Percentiles rank a stretch among this genome's conserved stretches.
phyloP scores from a whole-genome alignment of 2,888 invertebrate genomes.

The Lycophotia porphyrea region DNA sequence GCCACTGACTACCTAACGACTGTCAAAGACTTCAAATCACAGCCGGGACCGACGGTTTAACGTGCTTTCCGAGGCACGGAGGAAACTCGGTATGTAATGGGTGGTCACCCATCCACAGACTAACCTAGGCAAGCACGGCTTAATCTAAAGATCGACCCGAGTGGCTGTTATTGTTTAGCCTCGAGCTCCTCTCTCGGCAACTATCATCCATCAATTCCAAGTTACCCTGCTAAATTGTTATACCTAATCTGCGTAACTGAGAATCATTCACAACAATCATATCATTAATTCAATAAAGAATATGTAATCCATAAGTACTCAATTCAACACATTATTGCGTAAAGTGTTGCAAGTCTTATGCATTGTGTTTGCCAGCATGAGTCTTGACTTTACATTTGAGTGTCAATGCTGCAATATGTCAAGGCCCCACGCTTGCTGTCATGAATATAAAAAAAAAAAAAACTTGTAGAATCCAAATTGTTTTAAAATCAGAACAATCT shows the following conservation, averaged over 20 bases:
- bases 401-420: slow-evolving; percentile 63
- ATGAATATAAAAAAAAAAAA: slow-evolving; percentile 55
- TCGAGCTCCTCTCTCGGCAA: too few species aligned
- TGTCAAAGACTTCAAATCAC: too few species aligned
- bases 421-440: slow-evolving; percentile 45
- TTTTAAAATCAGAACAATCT: slow-evolving; percentile 28
- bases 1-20: too few species aligned
- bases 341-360: slow-evolving; percentile 28
- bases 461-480: slow-evolving; percentile 13
- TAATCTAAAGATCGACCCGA: too few species aligned
- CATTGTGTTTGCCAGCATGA: slow-evolving; percentile 48
- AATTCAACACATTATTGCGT: slow-evolving; percentile 32
- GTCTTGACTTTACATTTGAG: slow-evolving; percentile 61
- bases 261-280: neutral
- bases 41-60: too few species aligned
- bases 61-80: too few species aligned
- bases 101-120: too few species aligned
- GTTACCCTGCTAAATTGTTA: neutral
- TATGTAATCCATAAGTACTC: slow-evolving; percentile 9
- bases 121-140: too few species aligned
- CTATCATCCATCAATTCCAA: neutral
- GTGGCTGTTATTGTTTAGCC: too few species aligned
- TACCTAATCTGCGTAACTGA: neutral
- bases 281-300: neutral
- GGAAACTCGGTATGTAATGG: too few species aligned